phyloP scores from a whole-genome alignment of 2,113 vertebrate species.

The Leuciscus idus region DNA sequence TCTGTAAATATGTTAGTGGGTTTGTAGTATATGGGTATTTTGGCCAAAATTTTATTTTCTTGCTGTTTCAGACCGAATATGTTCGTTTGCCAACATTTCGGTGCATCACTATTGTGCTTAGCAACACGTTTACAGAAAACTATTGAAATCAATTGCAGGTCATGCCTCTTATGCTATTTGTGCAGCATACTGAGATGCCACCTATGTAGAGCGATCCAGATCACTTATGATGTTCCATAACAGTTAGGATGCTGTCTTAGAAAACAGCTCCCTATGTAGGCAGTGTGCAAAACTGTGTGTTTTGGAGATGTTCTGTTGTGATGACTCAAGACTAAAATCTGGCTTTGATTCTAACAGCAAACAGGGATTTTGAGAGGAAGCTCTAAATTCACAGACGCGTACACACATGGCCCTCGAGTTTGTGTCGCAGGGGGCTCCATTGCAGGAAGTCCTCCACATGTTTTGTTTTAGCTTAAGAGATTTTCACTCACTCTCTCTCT shows the following conservation, averaged over 20 bases:
- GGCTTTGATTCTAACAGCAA: slow-evolving; percentile 45
- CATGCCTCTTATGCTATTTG: background rate
- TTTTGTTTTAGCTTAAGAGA: slow-evolving; percentile 22
- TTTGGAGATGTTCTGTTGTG: slow-evolving; percentile 12
- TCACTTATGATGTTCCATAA: background rate
- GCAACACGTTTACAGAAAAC: background rate
- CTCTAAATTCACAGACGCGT: slow-evolving; percentile 24
- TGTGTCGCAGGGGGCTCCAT: slow-evolving; percentile 6
- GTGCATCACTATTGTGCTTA: background rate
- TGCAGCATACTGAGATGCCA: background rate
- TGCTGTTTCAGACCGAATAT: background rate
- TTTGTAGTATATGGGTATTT: background rate
- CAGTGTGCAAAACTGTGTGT: background rate
- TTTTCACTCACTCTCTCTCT: background rate
- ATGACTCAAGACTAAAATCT: slow-evolving; percentile 6
- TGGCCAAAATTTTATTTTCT: background rate
- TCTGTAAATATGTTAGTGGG: no score
- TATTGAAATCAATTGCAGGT: background rate
- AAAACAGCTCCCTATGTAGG: background rate
- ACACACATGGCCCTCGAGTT: slow-evolving; percentile 13
- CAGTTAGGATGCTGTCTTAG: background rate
- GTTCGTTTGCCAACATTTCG: background rate
- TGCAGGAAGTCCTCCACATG: slow-evolving; percentile 30
- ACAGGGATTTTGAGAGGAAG: slow-evolving; percentile 33
- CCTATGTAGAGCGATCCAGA: background rate